These are phyloP conservation scores for Styela clava DNA, from an alignment of 23 tunicate species.

Conservation along the genomic window DNA sequence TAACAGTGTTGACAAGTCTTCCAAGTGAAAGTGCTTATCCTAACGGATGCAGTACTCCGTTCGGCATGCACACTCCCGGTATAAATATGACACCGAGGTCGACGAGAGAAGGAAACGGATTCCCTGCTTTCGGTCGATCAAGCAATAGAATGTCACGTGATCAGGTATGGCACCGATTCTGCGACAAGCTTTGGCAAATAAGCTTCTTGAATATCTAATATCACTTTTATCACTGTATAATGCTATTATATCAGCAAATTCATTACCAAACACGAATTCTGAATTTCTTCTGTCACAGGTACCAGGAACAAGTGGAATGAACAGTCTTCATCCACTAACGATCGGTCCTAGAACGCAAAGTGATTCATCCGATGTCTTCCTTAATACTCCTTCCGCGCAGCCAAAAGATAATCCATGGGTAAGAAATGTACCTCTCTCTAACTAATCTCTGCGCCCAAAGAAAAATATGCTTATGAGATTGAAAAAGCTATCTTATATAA, in stretches of 20 bases:
- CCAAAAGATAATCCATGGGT: slow-evolving; percentile 22
- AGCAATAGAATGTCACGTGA: slow-evolving; percentile 24
- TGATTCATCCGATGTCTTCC: slow-evolving; percentile 53
- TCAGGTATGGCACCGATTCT: slow-evolving; percentile 24
- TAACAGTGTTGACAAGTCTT: slow-evolving; percentile 62
- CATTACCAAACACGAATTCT: too few species aligned
- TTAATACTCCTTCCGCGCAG: slow-evolving; percentile 4
- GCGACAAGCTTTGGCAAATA: too few species aligned
- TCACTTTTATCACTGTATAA: too few species aligned
- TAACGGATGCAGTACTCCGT: slow-evolving; percentile 68
- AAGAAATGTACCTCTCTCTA: not conserved
- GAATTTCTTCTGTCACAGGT: too few species aligned
- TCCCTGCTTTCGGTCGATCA: slow-evolving; percentile 15
- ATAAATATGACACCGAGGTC: slow-evolving; percentile 14
- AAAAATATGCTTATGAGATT: too few species aligned
- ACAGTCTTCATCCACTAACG: not conserved
- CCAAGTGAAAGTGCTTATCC: slow-evolving; percentile 60
- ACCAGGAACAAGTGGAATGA: not conserved
- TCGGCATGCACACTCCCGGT: slow-evolving; percentile 25
- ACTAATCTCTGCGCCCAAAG: too few species aligned
- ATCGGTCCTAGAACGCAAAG: slow-evolving; percentile 30
- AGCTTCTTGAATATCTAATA: too few species aligned
- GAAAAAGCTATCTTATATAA: too few species aligned
- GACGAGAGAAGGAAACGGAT: not conserved
- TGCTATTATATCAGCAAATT: too few species aligned